A percentile compares a stretch with the other conserved stretches of the same genome.
Evolutionary conservation across 2,888 invertebrate genomes (phyloP).

Genomic region (Uloborus plumipes): DNA sequence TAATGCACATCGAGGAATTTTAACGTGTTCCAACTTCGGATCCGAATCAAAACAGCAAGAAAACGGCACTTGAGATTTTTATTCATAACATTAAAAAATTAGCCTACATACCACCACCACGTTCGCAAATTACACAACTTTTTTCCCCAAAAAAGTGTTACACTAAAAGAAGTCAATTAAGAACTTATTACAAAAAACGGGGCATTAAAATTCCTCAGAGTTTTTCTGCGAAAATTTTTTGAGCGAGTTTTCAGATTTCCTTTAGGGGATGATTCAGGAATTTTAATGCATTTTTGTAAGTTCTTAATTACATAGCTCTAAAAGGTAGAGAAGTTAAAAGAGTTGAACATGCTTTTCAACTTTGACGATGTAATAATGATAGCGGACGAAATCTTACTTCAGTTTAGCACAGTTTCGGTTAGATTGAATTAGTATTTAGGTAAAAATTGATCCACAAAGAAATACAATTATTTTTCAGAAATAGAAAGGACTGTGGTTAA

Average conservation of each 20-base stretch:
- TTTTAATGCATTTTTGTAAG: constrained; percentile 60
- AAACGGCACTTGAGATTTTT: too few species aligned
- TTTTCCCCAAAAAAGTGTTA: constrained; percentile 11
- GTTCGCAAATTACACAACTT: too few species aligned
- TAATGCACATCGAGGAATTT: too few species aligned
- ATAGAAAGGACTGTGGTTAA: too few species aligned
- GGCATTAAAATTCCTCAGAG: constrained; percentile 54
- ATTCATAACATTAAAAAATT: constrained; percentile 13
- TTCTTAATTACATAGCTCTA: constrained; percentile 62
- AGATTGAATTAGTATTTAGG: too few species aligned
- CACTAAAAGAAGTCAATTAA: constrained; percentile 60
- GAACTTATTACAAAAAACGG: constrained; percentile 55
- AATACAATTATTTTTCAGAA: too few species aligned
- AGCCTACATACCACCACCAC: constrained; percentile 8
- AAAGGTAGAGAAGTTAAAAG: constrained; percentile 26
- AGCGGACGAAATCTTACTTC: too few species aligned
- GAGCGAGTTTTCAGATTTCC: constrained; percentile 32
- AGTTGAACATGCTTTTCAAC: constrained; percentile 8
- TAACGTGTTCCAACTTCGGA: too few species aligned
- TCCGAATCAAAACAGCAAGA: too few species aligned
- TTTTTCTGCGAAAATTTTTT: constrained; percentile 6
- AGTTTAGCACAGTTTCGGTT: too few species aligned
- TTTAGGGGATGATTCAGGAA: constrained; percentile 52
- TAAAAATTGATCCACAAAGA: too few species aligned
- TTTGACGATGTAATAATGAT: neutral